Evolutionary conservation across 2,113 vertebrate species (phyloP).

Genomic region (Oceanites oceanicus): DNA sequence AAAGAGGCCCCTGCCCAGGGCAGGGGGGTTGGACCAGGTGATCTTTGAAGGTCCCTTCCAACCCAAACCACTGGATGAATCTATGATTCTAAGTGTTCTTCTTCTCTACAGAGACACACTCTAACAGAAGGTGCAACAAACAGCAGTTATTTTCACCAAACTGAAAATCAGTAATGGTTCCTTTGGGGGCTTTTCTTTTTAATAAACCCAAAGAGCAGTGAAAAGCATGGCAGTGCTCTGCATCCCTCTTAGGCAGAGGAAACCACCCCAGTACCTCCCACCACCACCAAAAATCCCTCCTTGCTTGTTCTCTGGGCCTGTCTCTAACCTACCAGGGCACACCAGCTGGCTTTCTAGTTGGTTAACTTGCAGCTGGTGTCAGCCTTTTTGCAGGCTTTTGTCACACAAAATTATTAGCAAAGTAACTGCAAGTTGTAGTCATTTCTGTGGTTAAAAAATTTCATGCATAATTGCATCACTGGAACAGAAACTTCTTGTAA

Average conservation of each 20-base stretch:
- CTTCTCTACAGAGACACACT: not conserved
- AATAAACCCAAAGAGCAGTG: not conserved
- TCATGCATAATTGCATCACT: not conserved
- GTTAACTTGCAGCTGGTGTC: not conserved
- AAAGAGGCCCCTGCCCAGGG: not conserved
- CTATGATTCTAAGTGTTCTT: not conserved
- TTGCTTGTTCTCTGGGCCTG: not conserved
- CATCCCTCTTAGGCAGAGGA: not conserved
- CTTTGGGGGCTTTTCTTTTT: not conserved
- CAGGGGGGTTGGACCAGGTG: not conserved
- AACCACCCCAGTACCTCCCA: accelerated
- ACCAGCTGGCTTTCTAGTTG: not conserved
- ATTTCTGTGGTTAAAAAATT: not conserved
- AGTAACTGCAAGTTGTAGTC: not conserved
- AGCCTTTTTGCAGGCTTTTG: not conserved
- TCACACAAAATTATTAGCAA: not conserved
- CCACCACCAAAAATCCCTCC: not conserved
- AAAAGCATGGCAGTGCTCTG: not conserved
- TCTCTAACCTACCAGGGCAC: not conserved
- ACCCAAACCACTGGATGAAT: not conserved
- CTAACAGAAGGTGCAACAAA: not conserved
- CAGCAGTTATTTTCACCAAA: not conserved
- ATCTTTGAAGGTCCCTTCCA: not conserved
- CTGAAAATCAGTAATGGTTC: not conserved
- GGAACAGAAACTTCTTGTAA: not conserved